These are phyloP conservation scores for Ooceraea biroi DNA, from an alignment of 1,140 invertebrate genomes.

Conservation along the genomic window DNA sequence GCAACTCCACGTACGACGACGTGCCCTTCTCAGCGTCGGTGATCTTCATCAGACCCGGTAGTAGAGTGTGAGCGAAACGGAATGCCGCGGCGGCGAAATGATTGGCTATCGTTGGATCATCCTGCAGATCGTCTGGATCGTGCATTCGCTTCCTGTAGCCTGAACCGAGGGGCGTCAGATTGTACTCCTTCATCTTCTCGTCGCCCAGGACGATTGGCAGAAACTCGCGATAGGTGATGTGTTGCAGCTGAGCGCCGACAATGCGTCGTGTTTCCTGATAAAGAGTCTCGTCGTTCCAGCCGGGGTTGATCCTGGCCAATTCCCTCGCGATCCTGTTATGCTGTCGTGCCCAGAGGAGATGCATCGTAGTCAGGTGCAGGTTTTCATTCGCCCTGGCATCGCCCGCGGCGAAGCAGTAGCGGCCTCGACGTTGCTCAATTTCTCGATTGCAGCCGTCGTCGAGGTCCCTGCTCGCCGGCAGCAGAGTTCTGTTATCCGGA, in stretches of 20 bases:
- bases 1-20: slow-evolving; percentile 90
- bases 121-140: slow-evolving; percentile 82
- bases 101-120: slow-evolving; percentile 95
- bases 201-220: slow-evolving; percentile 92
- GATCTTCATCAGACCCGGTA: slow-evolving; percentile 91
- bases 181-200: slow-evolving; percentile 85
- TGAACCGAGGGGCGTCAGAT: slow-evolving; percentile 87
- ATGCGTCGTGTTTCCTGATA: slow-evolving; percentile 94
- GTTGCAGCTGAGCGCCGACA: slow-evolving; percentile 93
- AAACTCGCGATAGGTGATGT: slow-evolving; percentile 96
- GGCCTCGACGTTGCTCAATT: slow-evolving; percentile 88
- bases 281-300: slow-evolving; percentile 93
- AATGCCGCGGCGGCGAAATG: slow-evolving; percentile 96
- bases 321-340: slow-evolving; percentile 92
- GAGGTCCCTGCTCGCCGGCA: slow-evolving; percentile 90
- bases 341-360: slow-evolving; percentile 92
- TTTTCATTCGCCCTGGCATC: slow-evolving; percentile 94
- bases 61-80: slow-evolving; percentile 95
- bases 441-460: slow-evolving; percentile 92
- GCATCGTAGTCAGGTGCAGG: slow-evolving; percentile 93
- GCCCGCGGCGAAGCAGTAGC: slow-evolving; percentile 93
- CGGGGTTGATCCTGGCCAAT: slow-evolving; percentile 90
- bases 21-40: slow-evolving; percentile 87
- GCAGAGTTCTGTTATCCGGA: slow-evolving; percentile 88
- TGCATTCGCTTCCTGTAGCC: slow-evolving; percentile 90